These are phyloP conservation scores for Malurus melanocephalus DNA, from an alignment of 2,113 vertebrate genomes.

Conservation along the genomic window DNA sequence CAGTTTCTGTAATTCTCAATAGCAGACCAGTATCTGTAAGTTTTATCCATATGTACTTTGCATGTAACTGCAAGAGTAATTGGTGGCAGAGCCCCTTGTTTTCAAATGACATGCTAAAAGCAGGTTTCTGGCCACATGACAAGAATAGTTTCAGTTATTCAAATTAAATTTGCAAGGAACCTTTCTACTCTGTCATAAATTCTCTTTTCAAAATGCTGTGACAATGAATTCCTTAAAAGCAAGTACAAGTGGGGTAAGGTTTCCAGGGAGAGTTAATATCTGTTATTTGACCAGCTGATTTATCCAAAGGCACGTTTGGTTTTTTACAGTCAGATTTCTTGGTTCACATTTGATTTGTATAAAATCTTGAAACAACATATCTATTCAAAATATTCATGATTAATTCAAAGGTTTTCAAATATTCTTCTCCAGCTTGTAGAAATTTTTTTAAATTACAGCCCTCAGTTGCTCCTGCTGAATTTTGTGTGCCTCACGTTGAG, in stretches of 20 bases:
- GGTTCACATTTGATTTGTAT: neutral
- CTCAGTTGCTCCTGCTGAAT: neutral
- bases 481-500: neutral
- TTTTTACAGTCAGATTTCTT: conserved; percentile 7
- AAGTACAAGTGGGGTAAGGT: neutral
- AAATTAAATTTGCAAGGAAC: conserved; percentile 5
- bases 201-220: neutral
- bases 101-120: conserved; percentile 17
- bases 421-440: neutral
- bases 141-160: conserved; percentile 18
- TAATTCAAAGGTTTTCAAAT: conserved; percentile 27
- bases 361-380: neutral
- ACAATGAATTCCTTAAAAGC: conserved; percentile 29
- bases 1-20: neutral
- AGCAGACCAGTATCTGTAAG: neutral
- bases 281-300: conserved; percentile 22
- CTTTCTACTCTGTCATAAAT: conserved; percentile 16
- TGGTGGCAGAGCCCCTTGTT: neutral
- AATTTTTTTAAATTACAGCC: neutral
- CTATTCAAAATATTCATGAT: neutral
- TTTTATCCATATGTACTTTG: neutral
- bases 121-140: conserved; percentile 22
- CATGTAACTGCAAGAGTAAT: neutral
- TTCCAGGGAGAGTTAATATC: conserved; percentile 9
- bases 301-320: neutral